phyloP scores from a whole-genome alignment of 1,140 invertebrate genomes.

The Cherax quadricarinatus region DNA sequence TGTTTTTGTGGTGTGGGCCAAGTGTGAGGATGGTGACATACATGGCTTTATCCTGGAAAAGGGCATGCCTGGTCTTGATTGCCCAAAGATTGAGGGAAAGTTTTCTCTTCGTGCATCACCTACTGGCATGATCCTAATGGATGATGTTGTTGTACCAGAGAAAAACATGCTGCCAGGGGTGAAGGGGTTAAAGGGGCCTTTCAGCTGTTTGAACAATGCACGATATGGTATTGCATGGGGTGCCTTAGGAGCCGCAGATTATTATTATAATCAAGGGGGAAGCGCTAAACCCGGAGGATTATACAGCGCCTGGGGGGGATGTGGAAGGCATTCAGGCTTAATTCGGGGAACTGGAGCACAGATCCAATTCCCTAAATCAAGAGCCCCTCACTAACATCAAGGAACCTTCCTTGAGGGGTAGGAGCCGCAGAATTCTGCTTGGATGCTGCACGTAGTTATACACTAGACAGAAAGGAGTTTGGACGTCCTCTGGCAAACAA shows the following conservation, averaged over 20 bases:
- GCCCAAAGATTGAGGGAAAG: slow-evolving; percentile 98
- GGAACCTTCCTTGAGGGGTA: too few species aligned
- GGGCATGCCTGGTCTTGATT: slow-evolving; percentile 88
- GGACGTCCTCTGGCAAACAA: slow-evolving; percentile 93
- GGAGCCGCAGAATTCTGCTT: slow-evolving; percentile 98
- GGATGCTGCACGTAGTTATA: slow-evolving; percentile 91
- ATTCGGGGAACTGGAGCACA: too few species aligned
- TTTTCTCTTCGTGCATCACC: slow-evolving; percentile 95
- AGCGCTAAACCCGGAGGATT: too few species aligned
- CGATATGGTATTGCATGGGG: slow-evolving; percentile 99
- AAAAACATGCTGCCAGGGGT: slow-evolving; percentile 92
- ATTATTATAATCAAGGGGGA: too few species aligned
- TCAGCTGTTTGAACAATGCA: slow-evolving; percentile 97
- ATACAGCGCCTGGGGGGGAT: too few species aligned
- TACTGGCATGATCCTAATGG: slow-evolving; percentile 98
- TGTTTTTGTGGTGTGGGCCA: slow-evolving; percentile 81
- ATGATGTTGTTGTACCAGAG: slow-evolving; percentile 94
- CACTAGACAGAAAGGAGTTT: slow-evolving; percentile 92
- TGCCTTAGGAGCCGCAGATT: slow-evolving; percentile 90
- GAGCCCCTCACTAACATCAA: too few species aligned
- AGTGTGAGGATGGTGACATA: slow-evolving; percentile 80
- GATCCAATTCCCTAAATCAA: too few species aligned
- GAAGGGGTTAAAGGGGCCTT: slow-evolving; percentile 93
- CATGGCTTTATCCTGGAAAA: slow-evolving; percentile 96
- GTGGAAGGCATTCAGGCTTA: too few species aligned